These are phyloP conservation scores for Chiloscyllium punctatum DNA, from an alignment of 2,797 vertebrate species.

Conservation along the genomic window DNA sequence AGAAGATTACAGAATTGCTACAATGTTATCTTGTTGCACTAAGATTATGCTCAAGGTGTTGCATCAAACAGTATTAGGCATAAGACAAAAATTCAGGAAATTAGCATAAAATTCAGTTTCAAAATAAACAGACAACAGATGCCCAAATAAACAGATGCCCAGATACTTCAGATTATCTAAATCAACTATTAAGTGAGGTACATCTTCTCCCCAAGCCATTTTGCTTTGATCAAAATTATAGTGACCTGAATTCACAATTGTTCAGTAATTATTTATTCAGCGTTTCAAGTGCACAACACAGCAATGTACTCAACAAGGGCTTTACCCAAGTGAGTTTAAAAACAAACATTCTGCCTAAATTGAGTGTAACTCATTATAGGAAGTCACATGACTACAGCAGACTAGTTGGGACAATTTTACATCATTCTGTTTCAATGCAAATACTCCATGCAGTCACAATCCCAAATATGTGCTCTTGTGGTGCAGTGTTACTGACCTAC, in stretches of 20 bases:
- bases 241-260: background rate
- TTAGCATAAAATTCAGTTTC: background rate
- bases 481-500: no score
- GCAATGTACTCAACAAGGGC: no score
- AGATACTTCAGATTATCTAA: background rate
- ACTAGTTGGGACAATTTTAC: no score
- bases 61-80: background rate
- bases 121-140: background rate
- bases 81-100: background rate
- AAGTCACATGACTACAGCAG: no score
- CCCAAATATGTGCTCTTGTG: no score
- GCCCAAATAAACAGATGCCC: background rate
- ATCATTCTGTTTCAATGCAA: no score
- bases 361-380: no score
- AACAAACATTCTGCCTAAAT: no score
- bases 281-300: no score
- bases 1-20: background rate
- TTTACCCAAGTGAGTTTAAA: no score
- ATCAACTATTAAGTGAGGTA: background rate
- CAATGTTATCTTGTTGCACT: background rate
- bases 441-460: no score
- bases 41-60: background rate
- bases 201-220: background rate
- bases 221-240: background rate
- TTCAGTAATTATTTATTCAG: background rate